Percentiles rank a stretch among this genome's conserved stretches.
Evolutionary conservation across 2,113 vertebrate species (phyloP).

Genomic region (Trochalopteron elliotii): DNA sequence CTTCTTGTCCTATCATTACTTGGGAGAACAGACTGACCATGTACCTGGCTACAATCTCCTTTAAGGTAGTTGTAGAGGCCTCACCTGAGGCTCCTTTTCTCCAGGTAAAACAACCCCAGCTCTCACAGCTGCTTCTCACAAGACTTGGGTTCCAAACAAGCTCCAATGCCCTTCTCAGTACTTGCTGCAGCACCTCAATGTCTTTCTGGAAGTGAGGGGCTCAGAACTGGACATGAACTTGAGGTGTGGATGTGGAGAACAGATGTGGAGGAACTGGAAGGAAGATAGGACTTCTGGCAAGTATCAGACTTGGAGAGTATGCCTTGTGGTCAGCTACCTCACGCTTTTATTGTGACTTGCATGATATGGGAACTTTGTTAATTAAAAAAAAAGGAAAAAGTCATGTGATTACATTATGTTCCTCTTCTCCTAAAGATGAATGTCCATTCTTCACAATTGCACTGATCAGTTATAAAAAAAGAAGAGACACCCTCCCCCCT

Average conservation of each 20-base stretch:
- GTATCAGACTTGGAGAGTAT: neutral
- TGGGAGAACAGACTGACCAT: neutral
- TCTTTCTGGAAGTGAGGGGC: neutral
- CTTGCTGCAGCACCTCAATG: neutral
- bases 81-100: neutral
- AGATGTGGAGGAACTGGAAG: neutral
- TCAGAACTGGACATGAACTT: neutral
- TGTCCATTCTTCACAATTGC: neutral
- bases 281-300: neutral
- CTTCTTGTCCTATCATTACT: neutral
- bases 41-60: neutral
- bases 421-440: neutral
- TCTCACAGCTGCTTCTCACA: neutral
- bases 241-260: neutral
- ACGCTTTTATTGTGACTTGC: neutral
- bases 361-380: neutral
- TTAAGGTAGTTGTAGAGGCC: neutral
- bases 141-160: neutral
- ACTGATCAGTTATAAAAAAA: neutral
- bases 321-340: neutral
- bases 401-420: neutral
- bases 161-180: neutral
- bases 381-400: neutral
- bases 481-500: fast-evolving
- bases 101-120: neutral